Evolutionary conservation across 2,797 vertebrate species (phyloP).

Genomic region (Lagorchestes hirsutus): DNA sequence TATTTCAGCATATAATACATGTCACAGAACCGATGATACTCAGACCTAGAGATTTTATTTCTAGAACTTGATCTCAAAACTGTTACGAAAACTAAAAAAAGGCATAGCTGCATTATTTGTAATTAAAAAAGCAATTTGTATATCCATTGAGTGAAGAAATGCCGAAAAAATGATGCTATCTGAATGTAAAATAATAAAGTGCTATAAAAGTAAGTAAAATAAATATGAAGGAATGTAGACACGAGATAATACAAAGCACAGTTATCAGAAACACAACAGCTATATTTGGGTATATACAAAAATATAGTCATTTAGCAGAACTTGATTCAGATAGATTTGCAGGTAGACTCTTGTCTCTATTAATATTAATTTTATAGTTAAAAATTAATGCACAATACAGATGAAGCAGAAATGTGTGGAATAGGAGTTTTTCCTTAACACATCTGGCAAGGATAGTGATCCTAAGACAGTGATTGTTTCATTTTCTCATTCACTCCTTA

Average conservation of each 20-base stretch:
- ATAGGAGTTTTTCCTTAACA: not conserved
- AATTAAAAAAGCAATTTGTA: not conserved
- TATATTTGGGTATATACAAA: not conserved
- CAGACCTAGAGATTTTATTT: not conserved
- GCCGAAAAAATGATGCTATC: not conserved
- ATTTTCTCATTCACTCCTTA: not conserved
- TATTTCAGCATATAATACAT: not conserved
- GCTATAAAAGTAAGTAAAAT: not conserved
- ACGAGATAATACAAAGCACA: not conserved
- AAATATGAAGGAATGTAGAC: not conserved
- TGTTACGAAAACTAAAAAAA: not conserved
- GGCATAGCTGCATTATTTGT: not conserved
- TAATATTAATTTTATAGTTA: not conserved
- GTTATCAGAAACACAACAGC: not conserved
- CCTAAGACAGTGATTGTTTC: not conserved
- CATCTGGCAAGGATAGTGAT: not conserved
- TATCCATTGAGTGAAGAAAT: not conserved
- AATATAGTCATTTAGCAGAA: not conserved
- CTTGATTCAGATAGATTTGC: not conserved
- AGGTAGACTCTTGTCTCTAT: not conserved
- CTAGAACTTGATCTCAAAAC: not conserved
- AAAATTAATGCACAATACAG: not conserved
- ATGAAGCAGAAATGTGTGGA: not conserved
- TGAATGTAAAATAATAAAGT: not conserved
- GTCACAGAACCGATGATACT: not conserved